Percentiles rank a stretch among this genome's conserved stretches.
Evolutionary conservation across 2,113 vertebrate species (phyloP).

Genomic region (Actenoides lindsayi): DNA sequence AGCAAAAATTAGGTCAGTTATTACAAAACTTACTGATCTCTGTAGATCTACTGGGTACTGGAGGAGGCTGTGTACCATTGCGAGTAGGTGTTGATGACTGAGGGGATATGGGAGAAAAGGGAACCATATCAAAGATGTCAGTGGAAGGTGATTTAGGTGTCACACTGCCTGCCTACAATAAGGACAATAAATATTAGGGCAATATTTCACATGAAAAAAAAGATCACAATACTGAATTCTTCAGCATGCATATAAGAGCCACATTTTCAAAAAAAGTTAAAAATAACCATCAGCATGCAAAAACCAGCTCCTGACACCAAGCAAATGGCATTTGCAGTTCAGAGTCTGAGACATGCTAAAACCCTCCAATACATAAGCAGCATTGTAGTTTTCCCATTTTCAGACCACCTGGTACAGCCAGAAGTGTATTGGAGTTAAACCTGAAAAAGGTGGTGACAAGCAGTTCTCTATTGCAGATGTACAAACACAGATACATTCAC

Average conservation of each 20-base stretch:
- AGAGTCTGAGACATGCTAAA: slow-evolving; percentile 34
- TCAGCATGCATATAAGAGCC: slow-evolving; percentile 31
- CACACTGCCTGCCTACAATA: slow-evolving; percentile 85
- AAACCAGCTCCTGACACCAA: slow-evolving; percentile 29
- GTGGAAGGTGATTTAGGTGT: slow-evolving; percentile 85
- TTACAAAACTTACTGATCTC: slow-evolving; percentile 86
- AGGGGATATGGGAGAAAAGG: slow-evolving; percentile 90
- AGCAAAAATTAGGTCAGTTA: slow-evolving; percentile 33
- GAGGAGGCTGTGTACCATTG: slow-evolving; percentile 89
- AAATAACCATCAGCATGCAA: slow-evolving; percentile 48
- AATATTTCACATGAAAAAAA: not conserved
- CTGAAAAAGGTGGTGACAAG: not conserved
- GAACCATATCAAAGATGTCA: slow-evolving; percentile 98
- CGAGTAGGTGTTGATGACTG: slow-evolving; percentile 84
- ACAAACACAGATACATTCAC: not conserved
- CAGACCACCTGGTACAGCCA: not conserved
- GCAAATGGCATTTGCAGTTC: slow-evolving; percentile 42
- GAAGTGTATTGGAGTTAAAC: not conserved
- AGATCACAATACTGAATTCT: slow-evolving; percentile 40
- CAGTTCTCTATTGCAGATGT: not conserved
- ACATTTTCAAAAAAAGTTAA: not conserved
- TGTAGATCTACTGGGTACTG: slow-evolving; percentile 84
- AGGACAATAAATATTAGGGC: slow-evolving; percentile 65
- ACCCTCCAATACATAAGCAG: not conserved
- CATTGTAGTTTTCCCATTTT: not conserved